Evolutionary conservation across 2,888 invertebrate species (phyloP).

Genomic region (Andricus curvator): DNA sequence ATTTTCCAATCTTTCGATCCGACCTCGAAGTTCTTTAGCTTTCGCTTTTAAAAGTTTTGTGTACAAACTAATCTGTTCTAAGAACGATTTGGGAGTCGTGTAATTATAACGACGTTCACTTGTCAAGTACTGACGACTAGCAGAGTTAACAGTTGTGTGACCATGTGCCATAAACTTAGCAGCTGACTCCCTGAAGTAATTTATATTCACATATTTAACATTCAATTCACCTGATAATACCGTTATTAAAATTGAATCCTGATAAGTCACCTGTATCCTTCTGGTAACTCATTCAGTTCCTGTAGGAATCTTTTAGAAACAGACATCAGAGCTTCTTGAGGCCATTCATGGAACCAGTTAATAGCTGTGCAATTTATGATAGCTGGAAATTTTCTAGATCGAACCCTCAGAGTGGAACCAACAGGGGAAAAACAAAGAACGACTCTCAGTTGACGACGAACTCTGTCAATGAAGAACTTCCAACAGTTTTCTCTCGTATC

Average conservation of each 20-base stretch:
- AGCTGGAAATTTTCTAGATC: slow-evolving; percentile 97
- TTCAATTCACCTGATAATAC: background rate
- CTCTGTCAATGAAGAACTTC: slow-evolving; percentile 98
- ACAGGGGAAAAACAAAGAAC: slow-evolving; percentile 99
- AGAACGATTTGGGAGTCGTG: slow-evolving; percentile 97
- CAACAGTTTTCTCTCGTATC: slow-evolving; percentile 98
- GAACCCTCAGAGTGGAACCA: slow-evolving; percentile 93
- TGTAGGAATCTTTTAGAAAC: slow-evolving; percentile 94
- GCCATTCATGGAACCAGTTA: slow-evolving; percentile 99
- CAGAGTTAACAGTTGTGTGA: slow-evolving; percentile 95
- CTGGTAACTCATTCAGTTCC: slow-evolving; percentile 88
- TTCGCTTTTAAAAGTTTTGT: slow-evolving; percentile 91
- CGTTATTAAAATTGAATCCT: background rate
- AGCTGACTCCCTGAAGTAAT: slow-evolving; percentile 85
- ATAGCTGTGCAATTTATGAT: slow-evolving; percentile 96
- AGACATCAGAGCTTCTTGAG: slow-evolving; percentile 96
- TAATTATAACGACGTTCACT: slow-evolving; percentile 97
- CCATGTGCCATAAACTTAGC: slow-evolving; percentile 97
- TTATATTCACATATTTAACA: background rate
- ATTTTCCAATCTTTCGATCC: slow-evolving; percentile 92
- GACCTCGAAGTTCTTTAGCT: slow-evolving; percentile 90
- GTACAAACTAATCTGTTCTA: slow-evolving; percentile 96
- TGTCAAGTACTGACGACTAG: slow-evolving; percentile 91
- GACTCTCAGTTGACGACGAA: slow-evolving; percentile 92
- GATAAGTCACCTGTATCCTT: slow-evolving; percentile 78